Conservation (phyloP, 2,113 vertebrate species). For the Chionodraco myersi region DNA sequence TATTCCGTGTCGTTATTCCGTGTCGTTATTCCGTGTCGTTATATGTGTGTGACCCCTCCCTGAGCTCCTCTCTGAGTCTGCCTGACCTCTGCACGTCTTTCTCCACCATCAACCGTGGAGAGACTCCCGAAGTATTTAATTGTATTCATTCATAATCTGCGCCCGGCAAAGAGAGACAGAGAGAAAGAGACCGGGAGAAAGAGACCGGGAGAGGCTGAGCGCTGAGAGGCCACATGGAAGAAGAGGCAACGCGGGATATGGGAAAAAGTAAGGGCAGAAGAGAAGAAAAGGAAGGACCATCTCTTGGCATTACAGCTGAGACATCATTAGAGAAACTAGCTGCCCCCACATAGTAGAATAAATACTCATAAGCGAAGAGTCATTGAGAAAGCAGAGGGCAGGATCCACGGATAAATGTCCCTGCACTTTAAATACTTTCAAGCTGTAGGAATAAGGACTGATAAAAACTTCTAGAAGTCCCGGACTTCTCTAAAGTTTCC, state of each 20-base stretch:
- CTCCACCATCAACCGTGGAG: constrained; percentile 61
- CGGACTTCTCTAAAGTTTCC: neutral
- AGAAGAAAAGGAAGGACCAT: constrained; percentile 28
- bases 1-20: constrained; percentile 67
- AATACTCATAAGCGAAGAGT: constrained; percentile 60
- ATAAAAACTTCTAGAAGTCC: constrained; percentile 7
- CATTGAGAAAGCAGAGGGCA: constrained; percentile 33
- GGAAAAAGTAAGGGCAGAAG: constrained; percentile 36
- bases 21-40: constrained; percentile 43
- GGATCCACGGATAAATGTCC: constrained; percentile 24
- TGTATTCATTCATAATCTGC: constrained; percentile 88
- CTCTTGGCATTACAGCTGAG: constrained; percentile 56
- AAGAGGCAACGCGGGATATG: constrained; percentile 30
- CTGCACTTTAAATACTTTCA: constrained; percentile 38
- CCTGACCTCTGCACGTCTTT: constrained; percentile 73
- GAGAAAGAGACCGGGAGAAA: constrained; percentile 34
- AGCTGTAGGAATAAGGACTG: constrained; percentile 13
- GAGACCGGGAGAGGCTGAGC: constrained; percentile 41
- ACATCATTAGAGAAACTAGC: constrained; percentile 55
- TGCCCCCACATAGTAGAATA: constrained; percentile 65
- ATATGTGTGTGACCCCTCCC: constrained; percentile 58
- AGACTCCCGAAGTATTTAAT: constrained; percentile 86
- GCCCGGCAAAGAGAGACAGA: constrained; percentile 75
- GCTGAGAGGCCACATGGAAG: constrained; percentile 36
- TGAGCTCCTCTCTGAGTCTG: constrained; percentile 58